Evolutionary conservation across 2,797 vertebrate genomes (phyloP).

Genomic region (Nasua narica): DNA sequence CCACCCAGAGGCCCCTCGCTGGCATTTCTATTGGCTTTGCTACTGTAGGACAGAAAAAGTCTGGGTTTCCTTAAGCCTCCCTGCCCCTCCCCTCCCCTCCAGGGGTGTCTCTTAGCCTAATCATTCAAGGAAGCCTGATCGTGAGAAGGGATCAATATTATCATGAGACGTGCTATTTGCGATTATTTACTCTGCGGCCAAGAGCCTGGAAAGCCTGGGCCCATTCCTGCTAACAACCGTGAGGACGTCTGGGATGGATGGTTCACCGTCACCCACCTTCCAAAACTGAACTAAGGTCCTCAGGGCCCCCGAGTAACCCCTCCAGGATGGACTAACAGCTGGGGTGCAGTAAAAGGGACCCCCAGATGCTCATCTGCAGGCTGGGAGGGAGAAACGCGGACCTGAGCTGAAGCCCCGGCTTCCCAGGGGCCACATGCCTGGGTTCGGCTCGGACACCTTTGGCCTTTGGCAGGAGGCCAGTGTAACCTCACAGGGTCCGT

Average conservation of each 20-base stretch:
- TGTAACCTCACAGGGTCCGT: not conserved
- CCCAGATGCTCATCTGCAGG: too few species aligned
- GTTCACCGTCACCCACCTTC: not conserved
- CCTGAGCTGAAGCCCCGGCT: not conserved
- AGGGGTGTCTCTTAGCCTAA: not conserved
- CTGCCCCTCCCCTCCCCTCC: not conserved
- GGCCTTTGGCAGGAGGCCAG: not conserved
- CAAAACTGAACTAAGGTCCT: too few species aligned
- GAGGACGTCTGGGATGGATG: not conserved
- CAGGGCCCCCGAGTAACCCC: not conserved
- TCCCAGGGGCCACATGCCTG: not conserved
- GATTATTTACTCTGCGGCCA: not conserved
- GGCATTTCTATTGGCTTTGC: not conserved
- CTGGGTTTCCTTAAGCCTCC: not conserved
- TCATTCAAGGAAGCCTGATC: not conserved
- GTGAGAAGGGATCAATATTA: not conserved
- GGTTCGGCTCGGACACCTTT: not conserved
- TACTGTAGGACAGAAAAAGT: not conserved
- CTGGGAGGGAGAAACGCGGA: too few species aligned
- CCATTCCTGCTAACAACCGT: too few species aligned
- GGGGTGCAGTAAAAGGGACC: too few species aligned
- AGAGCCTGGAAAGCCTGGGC: not conserved
- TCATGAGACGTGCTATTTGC: not conserved
- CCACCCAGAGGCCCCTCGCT: too few species aligned
- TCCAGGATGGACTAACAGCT: not conserved